Evolutionary conservation across 1,140 invertebrate genomes (phyloP).

Genomic region (Cheumatopsyche charites): DNA sequence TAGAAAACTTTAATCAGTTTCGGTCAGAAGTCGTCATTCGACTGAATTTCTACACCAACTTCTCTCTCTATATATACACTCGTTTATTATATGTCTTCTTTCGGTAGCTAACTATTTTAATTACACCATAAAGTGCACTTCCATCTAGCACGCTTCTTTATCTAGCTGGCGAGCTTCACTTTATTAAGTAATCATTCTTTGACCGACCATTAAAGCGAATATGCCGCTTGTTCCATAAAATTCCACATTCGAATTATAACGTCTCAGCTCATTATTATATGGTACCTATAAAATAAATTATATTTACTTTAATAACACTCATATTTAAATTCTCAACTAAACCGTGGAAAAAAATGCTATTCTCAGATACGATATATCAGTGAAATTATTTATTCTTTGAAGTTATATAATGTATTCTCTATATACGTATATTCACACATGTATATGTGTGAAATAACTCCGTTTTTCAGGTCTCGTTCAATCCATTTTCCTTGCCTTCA

Average conservation of each 20-base stretch:
- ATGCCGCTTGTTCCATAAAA: too few species aligned
- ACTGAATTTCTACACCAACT: background rate
- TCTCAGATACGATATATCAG: too few species aligned
- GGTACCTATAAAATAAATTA: too few species aligned
- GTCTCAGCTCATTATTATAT: too few species aligned
- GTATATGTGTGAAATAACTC: background rate
- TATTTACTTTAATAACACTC: too few species aligned
- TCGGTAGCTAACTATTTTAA: slow-evolving; percentile 2
- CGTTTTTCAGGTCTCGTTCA: background rate
- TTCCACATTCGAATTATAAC: background rate
- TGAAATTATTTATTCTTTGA: too few species aligned
- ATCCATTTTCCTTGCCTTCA: slow-evolving; percentile 1
- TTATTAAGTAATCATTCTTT: too few species aligned
- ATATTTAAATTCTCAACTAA: too few species aligned
- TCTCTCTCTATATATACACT: background rate
- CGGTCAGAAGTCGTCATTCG: slow-evolving; percentile 4
- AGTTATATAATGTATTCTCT: background rate
- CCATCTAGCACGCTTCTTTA: background rate
- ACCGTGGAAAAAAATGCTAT: too few species aligned
- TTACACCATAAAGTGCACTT: slow-evolving; percentile 4
- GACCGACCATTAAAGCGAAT: too few species aligned
- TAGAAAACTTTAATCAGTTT: slow-evolving; percentile 15
- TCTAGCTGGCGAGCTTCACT: too few species aligned
- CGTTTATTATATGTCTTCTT: background rate
- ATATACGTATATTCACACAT: background rate